Evolutionary conservation across 2,113 vertebrate genomes (phyloP), one percentile per base, ranked within the genome.

Genomic region (Pteropus alecto): DNA sequence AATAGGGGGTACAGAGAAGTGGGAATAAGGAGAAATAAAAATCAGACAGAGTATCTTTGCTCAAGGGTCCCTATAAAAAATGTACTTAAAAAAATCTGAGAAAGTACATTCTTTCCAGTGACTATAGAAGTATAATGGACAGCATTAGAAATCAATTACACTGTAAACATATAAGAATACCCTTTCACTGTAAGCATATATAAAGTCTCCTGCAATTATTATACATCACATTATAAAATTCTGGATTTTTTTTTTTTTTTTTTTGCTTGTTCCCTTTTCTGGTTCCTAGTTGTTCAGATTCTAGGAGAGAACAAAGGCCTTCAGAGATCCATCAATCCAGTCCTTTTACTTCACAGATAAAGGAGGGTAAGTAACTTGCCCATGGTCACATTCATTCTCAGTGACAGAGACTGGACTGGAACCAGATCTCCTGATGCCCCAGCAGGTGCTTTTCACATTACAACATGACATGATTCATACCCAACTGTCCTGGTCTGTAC

Each of bases 281-380:
- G 68, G 7, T 77, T 79, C n/a, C 93, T 58, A 43, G 15, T 54
- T 87, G 68, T 79, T 90, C 58, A 79, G 26, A 84, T 71, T 28
- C 68, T 38, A 2, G 2, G n/a, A 92, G 65, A 79, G 11, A 48
- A 95, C 81, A 92, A 93, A 94, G 77, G 90, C 86, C 85, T 79
- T 81, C 5, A 77, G 41, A 87, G 70, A 76, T 3, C 35, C 86
- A 91, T 91, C 89, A 56, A 28, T 79, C 58, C 68, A 87, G 43
- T 28, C 58, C 41, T 96, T 96, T 96, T 30, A 67, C 84, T 46
- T 90, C 93, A 92, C 71, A 93, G 68, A 88, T 63, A 86, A 84
- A 93, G 88, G 71, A 85, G 67, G 30, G 61, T 15, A 48, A 71
- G 73, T 16, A 26, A 88, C 46, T 82, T 88, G 43, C 28, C 58